phyloP scores from a whole-genome alignment of 2,113 vertebrate species.

The Rostratula benghalensis region DNA sequence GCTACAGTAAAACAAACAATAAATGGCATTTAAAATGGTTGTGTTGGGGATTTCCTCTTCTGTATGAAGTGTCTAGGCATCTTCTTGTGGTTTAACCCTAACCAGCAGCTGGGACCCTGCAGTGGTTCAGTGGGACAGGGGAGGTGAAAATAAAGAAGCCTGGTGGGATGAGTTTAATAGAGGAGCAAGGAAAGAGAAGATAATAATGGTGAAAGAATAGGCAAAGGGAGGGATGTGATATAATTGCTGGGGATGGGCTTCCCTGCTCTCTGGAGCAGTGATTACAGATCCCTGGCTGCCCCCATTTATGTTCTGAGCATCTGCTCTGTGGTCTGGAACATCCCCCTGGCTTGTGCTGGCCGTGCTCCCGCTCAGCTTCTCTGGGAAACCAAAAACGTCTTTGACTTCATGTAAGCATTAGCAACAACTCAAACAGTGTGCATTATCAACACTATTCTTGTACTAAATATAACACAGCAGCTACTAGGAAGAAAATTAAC shows the following conservation, averaged over 20 bases:
- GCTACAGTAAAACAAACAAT: background rate
- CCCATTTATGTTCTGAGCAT: background rate
- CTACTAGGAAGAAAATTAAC: background rate
- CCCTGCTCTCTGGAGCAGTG: background rate
- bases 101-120: background rate
- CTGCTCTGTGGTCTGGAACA: too few relatives aligned
- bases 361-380: background rate
- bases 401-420: background rate
- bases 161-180: background rate
- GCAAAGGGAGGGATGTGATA: background rate
- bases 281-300: background rate
- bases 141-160: background rate
- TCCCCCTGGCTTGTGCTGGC: too few relatives aligned
- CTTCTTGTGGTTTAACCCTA: background rate
- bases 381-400: background rate
- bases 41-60: background rate
- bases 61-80: fast-evolving
- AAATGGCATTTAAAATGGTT: background rate
- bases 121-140: background rate
- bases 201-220: background rate
- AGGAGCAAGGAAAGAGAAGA: background rate
- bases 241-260: too few relatives aligned
- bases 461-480: background rate
- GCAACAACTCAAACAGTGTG: background rate
- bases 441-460: background rate